Evolutionary conservation across 2,113 vertebrate species (phyloP), one percentile per base, ranked within the genome.

Genomic region (Microcebus jonahi): DNA sequence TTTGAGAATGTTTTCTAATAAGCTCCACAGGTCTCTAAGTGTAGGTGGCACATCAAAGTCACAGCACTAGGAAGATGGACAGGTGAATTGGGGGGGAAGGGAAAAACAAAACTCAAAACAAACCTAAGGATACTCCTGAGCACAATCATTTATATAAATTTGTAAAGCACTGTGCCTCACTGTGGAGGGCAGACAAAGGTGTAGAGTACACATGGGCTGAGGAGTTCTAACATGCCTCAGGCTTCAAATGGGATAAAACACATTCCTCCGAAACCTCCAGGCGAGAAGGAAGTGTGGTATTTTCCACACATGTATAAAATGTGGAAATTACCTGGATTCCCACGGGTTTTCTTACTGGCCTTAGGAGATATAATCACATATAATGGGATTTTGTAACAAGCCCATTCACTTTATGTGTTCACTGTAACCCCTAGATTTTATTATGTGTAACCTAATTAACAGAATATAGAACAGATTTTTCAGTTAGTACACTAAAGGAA

Each of bases 391-490:
- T 94, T 94, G 53, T 76, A 42, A 39, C 23, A 34, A 95, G 71
- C 18, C 63, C 45, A 67, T 79, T 39, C 39, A 45, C 34, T 93
- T 89, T 67, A 36, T 75, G 27, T 96, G 84, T 83, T 97, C 55
- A 63, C 88, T n/a, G 39, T 63, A 57, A 77, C 8, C 59, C 8
- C 48, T 76, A 79, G 86, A 81, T 76, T 95, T 95, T 65, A 91
- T 73, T 85, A n/a, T 80, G 42, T 85, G 55, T 88, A 77, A 88
- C 61, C 14, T 93, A 96, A 90, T 90, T 96, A 92, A 88, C 29
- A 36, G 77, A 84, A 55, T 95, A 82, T 42, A 57, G 36, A 94
- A 50, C 59, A 77, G 45, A 75, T 90, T 91, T 96, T 96, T 88
- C 14, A 36, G 21, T 68, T 82, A 87, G 73, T 90, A 55, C 14